phyloP scores from a whole-genome alignment of 53 echinoderm and acorn worm species.

The Arbacia lixula region DNA sequence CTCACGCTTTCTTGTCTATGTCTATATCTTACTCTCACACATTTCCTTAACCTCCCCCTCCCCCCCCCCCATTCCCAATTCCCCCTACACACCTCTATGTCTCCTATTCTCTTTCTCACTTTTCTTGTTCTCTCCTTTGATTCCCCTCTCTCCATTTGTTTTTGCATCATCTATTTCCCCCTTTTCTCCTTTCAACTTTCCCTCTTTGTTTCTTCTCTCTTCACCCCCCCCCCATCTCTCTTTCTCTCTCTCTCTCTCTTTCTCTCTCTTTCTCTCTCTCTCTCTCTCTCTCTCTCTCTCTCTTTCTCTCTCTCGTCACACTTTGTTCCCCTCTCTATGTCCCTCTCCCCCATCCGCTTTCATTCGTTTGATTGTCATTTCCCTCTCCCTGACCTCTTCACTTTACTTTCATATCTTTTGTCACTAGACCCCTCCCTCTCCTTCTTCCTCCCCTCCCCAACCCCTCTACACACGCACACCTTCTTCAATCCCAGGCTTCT shows the following conservation, averaged over 20 bases:
- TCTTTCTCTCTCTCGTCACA: not conserved
- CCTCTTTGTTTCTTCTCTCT: not conserved
- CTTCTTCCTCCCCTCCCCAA: not conserved
- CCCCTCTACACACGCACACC: not conserved
- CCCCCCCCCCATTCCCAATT: not conserved
- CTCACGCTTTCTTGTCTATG: not conserved
- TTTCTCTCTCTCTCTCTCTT: not conserved
- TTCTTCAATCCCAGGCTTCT: not conserved
- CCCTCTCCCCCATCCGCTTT: conserved; percentile 2
- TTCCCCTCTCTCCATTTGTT: not conserved
- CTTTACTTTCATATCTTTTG: not conserved
- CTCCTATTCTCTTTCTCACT: not conserved
- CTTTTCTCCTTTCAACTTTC: not conserved
- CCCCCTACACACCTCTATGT: not conserved
- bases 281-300: not conserved
- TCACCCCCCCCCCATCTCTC: not conserved
- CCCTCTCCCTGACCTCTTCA: not conserved
- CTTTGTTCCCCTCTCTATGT: not conserved
- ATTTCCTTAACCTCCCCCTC: not conserved
- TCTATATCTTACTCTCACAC: not conserved
- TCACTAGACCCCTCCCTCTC: not conserved
- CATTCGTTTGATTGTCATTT: not conserved
- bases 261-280: not conserved
- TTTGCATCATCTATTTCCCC: not conserved
- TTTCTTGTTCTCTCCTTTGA: not conserved